Evolutionary conservation across 2,113 vertebrate species (phyloP).

Genomic region (Promerops cafer): DNA sequence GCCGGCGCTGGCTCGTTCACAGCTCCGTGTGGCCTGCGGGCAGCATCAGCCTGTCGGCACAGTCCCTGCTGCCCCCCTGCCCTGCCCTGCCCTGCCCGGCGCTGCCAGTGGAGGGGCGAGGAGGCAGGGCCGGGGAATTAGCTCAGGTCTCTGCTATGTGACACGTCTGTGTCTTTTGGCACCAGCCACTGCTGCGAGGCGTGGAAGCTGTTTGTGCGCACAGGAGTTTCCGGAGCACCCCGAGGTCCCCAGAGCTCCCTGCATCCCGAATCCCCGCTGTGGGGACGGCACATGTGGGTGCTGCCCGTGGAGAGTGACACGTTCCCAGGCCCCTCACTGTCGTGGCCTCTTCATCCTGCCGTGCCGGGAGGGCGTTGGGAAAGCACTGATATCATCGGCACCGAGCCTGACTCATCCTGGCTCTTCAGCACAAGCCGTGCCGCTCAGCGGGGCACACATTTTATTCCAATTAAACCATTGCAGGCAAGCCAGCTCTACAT

Average conservation of each 20-base stretch:
- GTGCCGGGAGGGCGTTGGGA: not conserved
- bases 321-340: not conserved
- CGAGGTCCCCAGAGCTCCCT: not conserved
- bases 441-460: constrained; percentile 2
- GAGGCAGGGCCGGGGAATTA: not conserved
- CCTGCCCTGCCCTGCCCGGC: not conserved
- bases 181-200: not conserved
- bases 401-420: constrained; percentile 17
- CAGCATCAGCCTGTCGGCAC: rapidly evolving
- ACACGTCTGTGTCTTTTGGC: not conserved
- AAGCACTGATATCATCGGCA: constrained; percentile 21
- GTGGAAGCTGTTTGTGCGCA: not conserved
- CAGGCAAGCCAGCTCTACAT: not conserved
- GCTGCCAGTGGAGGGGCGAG: rapidly evolving
- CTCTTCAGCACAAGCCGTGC: constrained; percentile 17
- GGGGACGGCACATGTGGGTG: rapidly evolving
- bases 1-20: not conserved
- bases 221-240: not conserved
- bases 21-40: not conserved
- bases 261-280: rapidly evolving
- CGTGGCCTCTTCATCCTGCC: not conserved
- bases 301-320: not conserved
- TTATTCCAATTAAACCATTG: constrained; percentile 3
- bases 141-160: constrained; percentile 25
- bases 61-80: not conserved